phyloP scores from a whole-genome alignment of 2,113 vertebrate species.

The Nibea coibor region DNA sequence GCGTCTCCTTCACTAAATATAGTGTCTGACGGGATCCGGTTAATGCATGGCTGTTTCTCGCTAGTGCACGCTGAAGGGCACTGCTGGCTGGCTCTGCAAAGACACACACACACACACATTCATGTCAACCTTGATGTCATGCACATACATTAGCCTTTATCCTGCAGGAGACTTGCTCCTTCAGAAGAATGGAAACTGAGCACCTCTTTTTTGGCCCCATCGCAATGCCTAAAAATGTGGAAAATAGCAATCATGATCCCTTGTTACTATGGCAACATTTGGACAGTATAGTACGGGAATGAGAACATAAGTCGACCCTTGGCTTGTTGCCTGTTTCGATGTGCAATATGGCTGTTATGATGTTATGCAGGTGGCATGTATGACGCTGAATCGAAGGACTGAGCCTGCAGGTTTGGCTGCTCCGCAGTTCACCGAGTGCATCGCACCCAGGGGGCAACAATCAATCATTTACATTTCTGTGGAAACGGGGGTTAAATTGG shows the following conservation, averaged over 20 bases:
- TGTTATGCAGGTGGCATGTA: constrained; percentile 57
- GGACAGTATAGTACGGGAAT: constrained; percentile 50
- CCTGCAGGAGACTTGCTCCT: constrained; percentile 24
- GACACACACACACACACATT: constrained; percentile 19
- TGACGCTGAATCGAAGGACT: constrained; percentile 24
- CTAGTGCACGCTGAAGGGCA: constrained; percentile 69
- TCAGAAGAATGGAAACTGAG: constrained; percentile 22
- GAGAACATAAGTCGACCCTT: constrained; percentile 37
- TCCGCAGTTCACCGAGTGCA: constrained; percentile 35
- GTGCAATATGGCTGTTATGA: constrained; percentile 42
- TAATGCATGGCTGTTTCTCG: constrained; percentile 65
- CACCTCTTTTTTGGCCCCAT: constrained; percentile 28
- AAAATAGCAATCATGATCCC: constrained; percentile 29
- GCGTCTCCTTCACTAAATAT: constrained; percentile 78
- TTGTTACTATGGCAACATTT: constrained; percentile 22
- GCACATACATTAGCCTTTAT: constrained; percentile 42
- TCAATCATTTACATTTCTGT: constrained; percentile 47
- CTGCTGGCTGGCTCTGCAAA: constrained; percentile 45
- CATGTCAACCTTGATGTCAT: constrained; percentile 35
- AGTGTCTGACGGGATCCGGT: constrained; percentile 67
- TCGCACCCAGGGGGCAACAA: constrained; percentile 22
- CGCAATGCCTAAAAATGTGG: constrained; percentile 2
- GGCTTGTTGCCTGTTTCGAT: constrained; percentile 61
- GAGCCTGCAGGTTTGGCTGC: constrained; percentile 40
- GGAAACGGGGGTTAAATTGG: constrained; percentile 42